These are phyloP conservation scores for Agrypnus murinus DNA, from an alignment of 2,888 invertebrate genomes.

Conservation along the genomic window DNA sequence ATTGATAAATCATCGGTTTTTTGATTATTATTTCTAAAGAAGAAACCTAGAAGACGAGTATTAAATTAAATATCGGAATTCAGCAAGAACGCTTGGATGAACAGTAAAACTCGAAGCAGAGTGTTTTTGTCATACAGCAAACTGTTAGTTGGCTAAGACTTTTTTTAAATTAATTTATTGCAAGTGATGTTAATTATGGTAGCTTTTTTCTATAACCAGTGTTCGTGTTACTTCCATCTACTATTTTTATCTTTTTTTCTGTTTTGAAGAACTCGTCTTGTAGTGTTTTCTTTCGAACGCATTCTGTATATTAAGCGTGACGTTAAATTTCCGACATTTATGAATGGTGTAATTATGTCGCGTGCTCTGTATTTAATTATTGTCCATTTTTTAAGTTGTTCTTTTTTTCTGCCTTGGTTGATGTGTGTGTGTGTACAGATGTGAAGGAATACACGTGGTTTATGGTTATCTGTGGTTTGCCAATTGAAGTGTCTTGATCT, in stretches of 20 bases:
- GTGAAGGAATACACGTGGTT: conserved; percentile 34
- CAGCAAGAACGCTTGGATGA: conserved; percentile 38
- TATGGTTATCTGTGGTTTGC: conserved; percentile 1
- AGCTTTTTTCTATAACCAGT: conserved; percentile 13
- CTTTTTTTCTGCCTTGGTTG: too few species aligned
- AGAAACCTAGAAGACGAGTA: conserved; percentile 1
- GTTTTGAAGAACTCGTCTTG: conserved; percentile 13
- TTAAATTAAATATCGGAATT: conserved; percentile 27
- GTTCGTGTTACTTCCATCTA: conserved; percentile 18
- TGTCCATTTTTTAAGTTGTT: conserved; percentile 32
- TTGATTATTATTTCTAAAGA: too few species aligned
- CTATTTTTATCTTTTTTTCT: background rate
- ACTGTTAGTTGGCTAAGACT: conserved; percentile 23
- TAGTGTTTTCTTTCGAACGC: conserved; percentile 13
- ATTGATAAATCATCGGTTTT: too few species aligned
- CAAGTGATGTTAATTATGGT: conserved; percentile 30
- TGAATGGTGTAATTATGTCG: conserved; percentile 51
- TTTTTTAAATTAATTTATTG: conserved; percentile 36
- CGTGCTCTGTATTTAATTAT: conserved; percentile 47
- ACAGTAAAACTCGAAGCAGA: conserved; percentile 35
- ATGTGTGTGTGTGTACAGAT: conserved; percentile 28
- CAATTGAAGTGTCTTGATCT: background rate
- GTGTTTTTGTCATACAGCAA: conserved; percentile 35
- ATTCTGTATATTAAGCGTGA: conserved; percentile 32
- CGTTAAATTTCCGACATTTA: conserved; percentile 44